These are phyloP conservation scores for Arion vulgaris DNA, from an alignment of 1,140 invertebrate genomes.

Conservation along the genomic window DNA sequence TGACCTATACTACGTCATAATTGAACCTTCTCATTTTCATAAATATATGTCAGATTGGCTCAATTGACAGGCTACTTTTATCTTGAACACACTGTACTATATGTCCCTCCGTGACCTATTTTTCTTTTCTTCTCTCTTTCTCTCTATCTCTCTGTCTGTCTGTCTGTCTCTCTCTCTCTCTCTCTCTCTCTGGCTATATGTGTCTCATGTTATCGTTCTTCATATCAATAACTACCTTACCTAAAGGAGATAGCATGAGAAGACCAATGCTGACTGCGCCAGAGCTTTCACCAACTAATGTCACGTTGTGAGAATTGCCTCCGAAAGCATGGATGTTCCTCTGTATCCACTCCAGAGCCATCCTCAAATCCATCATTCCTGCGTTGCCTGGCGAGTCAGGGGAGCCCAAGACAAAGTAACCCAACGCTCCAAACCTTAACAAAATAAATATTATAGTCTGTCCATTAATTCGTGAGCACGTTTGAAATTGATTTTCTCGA, in stretches of 20 bases:
- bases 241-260: slow-evolving; percentile 90
- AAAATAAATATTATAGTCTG: too few species aligned
- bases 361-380: slow-evolving; percentile 93
- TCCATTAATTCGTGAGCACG: too few species aligned
- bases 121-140: not conserved
- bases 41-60: too few species aligned
- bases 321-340: slow-evolving; percentile 95
- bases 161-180: slow-evolving; percentile 65
- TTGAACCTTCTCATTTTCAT: too few species aligned
- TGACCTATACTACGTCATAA: too few species aligned
- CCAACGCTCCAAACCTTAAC: slow-evolving; percentile 89
- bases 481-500: too few species aligned
- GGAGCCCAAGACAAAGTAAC: slow-evolving; percentile 92
- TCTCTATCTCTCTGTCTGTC: slow-evolving; percentile 55
- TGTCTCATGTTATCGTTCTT: not conserved
- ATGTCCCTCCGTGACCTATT: too few species aligned
- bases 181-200: not conserved
- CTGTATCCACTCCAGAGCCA: slow-evolving; percentile 84
- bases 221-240: not conserved
- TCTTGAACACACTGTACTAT: too few species aligned
- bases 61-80: too few species aligned
- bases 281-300: slow-evolving; percentile 96
- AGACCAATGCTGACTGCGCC: slow-evolving; percentile 93
- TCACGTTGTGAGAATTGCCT: slow-evolving; percentile 94
- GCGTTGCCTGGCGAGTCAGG: slow-evolving; percentile 94